Base-by-base conservation (phyloP, 2,113 vertebrate genomes). In the Pipra filicauda region DNA sequence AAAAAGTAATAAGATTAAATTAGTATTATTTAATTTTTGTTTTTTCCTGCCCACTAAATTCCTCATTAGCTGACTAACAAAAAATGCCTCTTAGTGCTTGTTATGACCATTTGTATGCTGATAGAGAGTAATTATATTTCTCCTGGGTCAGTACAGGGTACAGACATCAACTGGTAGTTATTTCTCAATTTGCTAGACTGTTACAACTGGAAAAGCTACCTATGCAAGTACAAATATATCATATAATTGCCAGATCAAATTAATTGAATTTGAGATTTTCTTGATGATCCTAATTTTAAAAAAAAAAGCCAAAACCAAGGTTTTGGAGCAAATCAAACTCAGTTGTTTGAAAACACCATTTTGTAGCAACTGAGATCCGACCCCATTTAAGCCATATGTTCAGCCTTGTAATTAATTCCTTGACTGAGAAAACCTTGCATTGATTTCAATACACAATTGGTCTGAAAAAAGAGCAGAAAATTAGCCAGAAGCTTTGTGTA, bases 1-100 rank as follows among this genome's bases (percentile, higher is more conserved):
- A 3, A 55, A 49, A 84, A 30, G 6, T 35, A 81, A 71, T 18
- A 73, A 55, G 46, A 78, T 37, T 17, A 51, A 70, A 77, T 35
- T 6, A 49, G 20, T 27, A 35, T 35, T 54, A 59, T 61, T 66
- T 46, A 43, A 43, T 48, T 58, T 61, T 62, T 0, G 0, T 0
- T 31, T 39, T 64, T 52, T 15, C 13, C 22, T 62, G 8, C 2
- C 4, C 11, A 49, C 27, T 54, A 20, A 54, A 9, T 27, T 75
- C 24, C 22, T 57, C 15, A 27, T 51, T 12, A 91, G 4, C 15
- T 87, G 28, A 15, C 30, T 30, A 73, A 80, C 14, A 85, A 70
- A 59, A 55, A 62, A 33, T n/a, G 3, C 4, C 4, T 44, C 22
- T 80, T 59, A 8, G 4, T 69, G 13, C 10, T 55, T 35, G 11